Conservation (phyloP, 2,113 vertebrate species). For the Gambusia holbrooki region DNA sequence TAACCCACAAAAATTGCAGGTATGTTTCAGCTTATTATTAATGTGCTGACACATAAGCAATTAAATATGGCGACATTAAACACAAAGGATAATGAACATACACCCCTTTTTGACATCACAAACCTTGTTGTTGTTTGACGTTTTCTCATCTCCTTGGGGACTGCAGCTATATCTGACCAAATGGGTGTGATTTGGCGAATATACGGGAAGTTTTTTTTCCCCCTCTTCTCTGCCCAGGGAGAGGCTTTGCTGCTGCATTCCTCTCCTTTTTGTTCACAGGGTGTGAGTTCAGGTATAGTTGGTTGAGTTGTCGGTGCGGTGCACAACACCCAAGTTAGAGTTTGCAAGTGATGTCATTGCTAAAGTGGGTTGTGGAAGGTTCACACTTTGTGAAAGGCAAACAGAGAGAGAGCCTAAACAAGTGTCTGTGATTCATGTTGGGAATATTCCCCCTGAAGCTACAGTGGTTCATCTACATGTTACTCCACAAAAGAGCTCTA, state of each 20-base stretch:
- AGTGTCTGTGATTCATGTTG: constrained; percentile 61
- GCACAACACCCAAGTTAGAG: constrained; percentile 37
- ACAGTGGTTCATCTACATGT: constrained; percentile 26
- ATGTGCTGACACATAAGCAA: constrained; percentile 36
- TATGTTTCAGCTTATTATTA: constrained; percentile 29
- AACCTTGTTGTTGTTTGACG: constrained; percentile 59
- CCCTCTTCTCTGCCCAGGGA: constrained; percentile 38
- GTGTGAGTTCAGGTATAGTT: constrained; percentile 66
- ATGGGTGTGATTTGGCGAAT: constrained; percentile 62
- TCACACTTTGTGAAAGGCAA: constrained; percentile 34
- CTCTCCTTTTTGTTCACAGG: constrained; percentile 54
- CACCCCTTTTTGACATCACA: constrained; percentile 51
- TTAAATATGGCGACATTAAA: constrained; percentile 9
- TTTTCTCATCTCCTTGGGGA: constrained; percentile 62
- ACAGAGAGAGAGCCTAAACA: constrained; percentile 41
- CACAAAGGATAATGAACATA: constrained; percentile 29
- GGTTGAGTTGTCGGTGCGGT: constrained; percentile 35
- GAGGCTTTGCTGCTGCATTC: constrained; percentile 60
- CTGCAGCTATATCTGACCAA: constrained; percentile 29
- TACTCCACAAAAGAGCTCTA: constrained; percentile 33
- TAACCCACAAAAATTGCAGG: constrained; percentile 36
- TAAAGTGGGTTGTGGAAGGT: constrained; percentile 37
- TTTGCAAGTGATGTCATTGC: constrained; percentile 8
- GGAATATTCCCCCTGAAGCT: constrained; percentile 64
- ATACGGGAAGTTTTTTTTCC: constrained; percentile 53